Evolutionary conservation across 2,113 vertebrate species (phyloP).

Genomic region (Enhydra lutris): DNA sequence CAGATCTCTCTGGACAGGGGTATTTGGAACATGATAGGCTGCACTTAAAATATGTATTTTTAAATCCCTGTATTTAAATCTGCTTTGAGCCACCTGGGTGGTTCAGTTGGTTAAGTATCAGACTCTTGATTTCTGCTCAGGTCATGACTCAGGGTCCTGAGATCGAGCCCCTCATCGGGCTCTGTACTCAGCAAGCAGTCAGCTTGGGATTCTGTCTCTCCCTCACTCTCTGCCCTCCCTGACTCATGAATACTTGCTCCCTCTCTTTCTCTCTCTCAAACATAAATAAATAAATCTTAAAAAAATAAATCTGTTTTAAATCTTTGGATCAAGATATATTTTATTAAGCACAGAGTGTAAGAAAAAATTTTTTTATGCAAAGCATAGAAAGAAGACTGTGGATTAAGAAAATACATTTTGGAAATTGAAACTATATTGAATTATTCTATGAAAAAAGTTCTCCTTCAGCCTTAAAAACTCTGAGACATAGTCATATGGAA

Average conservation of each 20-base stretch:
- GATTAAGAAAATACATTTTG: background rate
- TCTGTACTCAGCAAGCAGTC: background rate
- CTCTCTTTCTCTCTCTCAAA: background rate
- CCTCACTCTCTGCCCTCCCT: background rate
- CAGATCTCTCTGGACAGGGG: background rate
- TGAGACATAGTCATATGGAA: background rate
- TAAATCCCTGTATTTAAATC: background rate
- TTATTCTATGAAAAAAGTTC: background rate
- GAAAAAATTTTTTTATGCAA: background rate
- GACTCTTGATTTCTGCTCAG: background rate
- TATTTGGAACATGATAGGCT: background rate
- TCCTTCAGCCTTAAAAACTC: background rate
- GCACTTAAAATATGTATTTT: background rate
- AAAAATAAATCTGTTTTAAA: background rate
- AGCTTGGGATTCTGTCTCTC: background rate
- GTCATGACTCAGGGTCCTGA: background rate
- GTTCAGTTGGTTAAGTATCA: background rate
- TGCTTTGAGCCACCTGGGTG: background rate
- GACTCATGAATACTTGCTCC: background rate
- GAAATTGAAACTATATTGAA: background rate
- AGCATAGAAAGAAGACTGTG: background rate
- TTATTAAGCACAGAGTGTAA: background rate
- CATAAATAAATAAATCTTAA: background rate
- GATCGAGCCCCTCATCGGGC: background rate
- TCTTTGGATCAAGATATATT: background rate